Conservation (phyloP, 2,797 vertebrate genomes). For the Miichthys miiuy region DNA sequence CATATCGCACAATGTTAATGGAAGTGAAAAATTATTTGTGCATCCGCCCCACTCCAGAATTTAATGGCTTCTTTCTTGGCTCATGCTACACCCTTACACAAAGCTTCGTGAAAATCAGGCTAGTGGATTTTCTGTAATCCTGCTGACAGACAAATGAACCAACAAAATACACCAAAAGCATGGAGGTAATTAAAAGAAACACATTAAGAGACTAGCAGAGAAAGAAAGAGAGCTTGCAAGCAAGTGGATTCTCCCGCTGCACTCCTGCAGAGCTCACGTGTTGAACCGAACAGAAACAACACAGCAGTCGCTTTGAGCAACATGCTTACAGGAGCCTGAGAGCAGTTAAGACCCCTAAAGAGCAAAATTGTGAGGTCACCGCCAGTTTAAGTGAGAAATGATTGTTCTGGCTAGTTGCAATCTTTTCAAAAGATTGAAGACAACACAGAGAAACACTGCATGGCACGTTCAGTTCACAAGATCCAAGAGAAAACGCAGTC, state of each 20-base stretch:
- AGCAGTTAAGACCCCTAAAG: neutral
- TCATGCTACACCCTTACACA: too few species aligned
- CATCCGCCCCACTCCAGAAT: too few species aligned
- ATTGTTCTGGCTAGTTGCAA: neutral
- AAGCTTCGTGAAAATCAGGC: too few species aligned
- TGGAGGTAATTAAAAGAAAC: too few species aligned
- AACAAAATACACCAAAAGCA: too few species aligned
- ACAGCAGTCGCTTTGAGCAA: neutral
- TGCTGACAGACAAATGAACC: too few species aligned
- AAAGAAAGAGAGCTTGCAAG: neutral
- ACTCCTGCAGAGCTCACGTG: neutral
- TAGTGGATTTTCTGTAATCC: too few species aligned
- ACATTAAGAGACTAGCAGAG: neutral
- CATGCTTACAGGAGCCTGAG: neutral
- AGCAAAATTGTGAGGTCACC: neutral
- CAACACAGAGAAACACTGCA: neutral
- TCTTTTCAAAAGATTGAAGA: constrained; percentile 3
- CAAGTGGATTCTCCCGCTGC: neutral
- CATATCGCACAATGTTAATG: too few species aligned
- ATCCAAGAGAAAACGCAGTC: neutral
- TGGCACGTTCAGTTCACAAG: neutral
- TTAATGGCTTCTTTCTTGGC: too few species aligned
- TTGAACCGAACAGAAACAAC: neutral
- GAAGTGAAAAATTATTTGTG: too few species aligned
- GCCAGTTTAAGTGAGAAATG: neutral